phyloP scores from a whole-genome alignment of 1,140 invertebrate genomes.

The Scaptomyza hsui region DNA sequence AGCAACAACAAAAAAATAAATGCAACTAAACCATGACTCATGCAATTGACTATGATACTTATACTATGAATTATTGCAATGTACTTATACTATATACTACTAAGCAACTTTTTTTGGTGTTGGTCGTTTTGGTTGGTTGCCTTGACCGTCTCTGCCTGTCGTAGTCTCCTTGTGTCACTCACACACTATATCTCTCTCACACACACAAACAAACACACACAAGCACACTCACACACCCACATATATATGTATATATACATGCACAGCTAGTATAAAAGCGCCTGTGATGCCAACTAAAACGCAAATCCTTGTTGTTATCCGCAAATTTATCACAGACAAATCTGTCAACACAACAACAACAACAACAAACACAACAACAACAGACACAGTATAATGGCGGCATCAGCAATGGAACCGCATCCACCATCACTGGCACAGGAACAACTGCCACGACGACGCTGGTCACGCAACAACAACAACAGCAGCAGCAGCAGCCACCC shows the following conservation, averaged over 20 bases:
- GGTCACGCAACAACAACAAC: constrained; percentile 51
- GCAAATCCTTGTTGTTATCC: constrained; percentile 81
- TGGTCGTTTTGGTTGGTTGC: constrained; percentile 57
- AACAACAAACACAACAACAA: constrained; percentile 45
- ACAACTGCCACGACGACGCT: constrained; percentile 44
- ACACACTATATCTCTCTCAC: constrained; percentile 25
- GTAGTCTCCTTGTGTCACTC: constrained; percentile 35
- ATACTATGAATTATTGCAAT: constrained; percentile 19
- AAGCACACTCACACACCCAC: constrained; percentile 16
- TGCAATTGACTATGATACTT: constrained; percentile 40
- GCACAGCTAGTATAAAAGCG: constrained; percentile 37
- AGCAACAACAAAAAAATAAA: constrained; percentile 8
- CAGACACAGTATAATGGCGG: constrained; percentile 77
- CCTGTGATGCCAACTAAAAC: constrained; percentile 69
- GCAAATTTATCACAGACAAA: constrained; percentile 83
- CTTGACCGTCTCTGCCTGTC: constrained; percentile 62
- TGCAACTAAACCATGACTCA: constrained; percentile 56
- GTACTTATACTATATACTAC: constrained; percentile 30
- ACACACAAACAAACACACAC: constrained; percentile 14
- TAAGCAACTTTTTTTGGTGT: constrained; percentile 60
- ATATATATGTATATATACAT: constrained; percentile 24
- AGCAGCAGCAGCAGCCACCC: constrained; percentile 38
- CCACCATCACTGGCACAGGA: constrained; percentile 22
- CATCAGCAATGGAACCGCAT: constrained; percentile 46
- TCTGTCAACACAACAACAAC: constrained; percentile 78